Conservation (phyloP, 2,113 vertebrate species). For the Centropristis striata region DNA sequence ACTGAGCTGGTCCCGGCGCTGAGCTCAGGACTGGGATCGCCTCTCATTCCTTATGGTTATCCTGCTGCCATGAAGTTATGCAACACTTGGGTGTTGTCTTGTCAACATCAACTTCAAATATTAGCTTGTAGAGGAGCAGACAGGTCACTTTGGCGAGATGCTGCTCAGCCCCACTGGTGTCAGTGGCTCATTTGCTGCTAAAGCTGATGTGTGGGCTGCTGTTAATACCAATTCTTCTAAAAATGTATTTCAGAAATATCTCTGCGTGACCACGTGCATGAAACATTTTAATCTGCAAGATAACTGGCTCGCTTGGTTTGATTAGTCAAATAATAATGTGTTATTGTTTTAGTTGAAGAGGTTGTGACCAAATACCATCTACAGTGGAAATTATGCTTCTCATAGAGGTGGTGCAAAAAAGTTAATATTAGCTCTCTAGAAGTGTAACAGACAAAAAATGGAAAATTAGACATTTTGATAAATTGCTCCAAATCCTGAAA, state of each 20-base stretch:
- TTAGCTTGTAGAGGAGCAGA: conserved; percentile 65
- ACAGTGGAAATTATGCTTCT: background rate
- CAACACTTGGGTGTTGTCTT: conserved; percentile 85
- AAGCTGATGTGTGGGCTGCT: background rate
- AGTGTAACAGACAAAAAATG: background rate
- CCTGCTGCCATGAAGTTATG: conserved; percentile 78
- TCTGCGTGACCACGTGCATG: background rate
- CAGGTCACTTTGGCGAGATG: conserved; percentile 46
- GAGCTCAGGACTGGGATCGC: conserved; percentile 43
- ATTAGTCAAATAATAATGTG: background rate
- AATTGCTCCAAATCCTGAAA: background rate
- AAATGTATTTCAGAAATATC: background rate
- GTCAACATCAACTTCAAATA: conserved; percentile 83
- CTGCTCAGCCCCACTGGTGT: conserved; percentile 18
- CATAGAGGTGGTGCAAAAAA: background rate
- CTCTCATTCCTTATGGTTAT: conserved; percentile 54
- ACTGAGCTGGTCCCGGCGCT: conserved; percentile 9
- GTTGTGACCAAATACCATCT: background rate
- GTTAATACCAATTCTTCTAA: background rate
- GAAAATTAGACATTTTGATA: too few species aligned
- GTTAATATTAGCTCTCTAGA: background rate
- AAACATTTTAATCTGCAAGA: background rate
- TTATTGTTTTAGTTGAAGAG: background rate
- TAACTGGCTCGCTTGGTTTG: background rate
- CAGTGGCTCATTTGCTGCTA: background rate